phyloP scores from a whole-genome alignment of 2,888 invertebrate genomes.

The Caprella mutica region DNA sequence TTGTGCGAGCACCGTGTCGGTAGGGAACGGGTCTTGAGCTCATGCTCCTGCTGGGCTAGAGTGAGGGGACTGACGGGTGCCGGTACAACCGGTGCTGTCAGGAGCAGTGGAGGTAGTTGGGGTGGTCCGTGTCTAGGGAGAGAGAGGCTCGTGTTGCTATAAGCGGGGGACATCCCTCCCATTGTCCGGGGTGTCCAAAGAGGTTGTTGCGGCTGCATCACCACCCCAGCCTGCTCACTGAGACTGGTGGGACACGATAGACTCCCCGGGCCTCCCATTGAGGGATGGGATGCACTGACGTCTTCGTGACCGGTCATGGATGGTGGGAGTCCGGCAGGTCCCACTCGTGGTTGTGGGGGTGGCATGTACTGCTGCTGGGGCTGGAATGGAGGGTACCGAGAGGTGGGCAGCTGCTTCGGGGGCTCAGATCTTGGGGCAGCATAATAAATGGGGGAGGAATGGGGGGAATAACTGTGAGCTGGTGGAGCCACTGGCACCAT shows the following conservation, averaged over 20 bases:
- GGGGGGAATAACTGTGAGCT: constrained; percentile 1
- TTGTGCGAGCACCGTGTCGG: constrained; percentile 31
- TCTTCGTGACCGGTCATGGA: constrained; percentile 16
- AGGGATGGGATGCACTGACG: constrained; percentile 13
- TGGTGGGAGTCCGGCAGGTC: constrained; percentile 28
- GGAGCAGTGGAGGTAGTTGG: not conserved
- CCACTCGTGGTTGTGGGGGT: constrained; percentile 30
- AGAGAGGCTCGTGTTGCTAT: not conserved
- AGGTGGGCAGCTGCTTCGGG: constrained; percentile 1
- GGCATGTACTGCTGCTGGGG: constrained; percentile 23
- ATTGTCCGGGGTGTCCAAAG: not conserved
- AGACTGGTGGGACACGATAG: constrained; percentile 32
- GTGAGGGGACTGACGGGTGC: constrained; percentile 13
- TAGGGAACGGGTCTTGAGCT: constrained; percentile 30
- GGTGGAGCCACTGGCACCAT: constrained; percentile 1
- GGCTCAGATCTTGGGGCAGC: constrained; percentile 13
- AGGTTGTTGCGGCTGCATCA: constrained; percentile 4
- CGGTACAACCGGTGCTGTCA: not conserved
- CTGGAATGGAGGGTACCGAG: constrained; percentile 30
- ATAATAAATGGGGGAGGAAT: not conserved
- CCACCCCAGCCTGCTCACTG: constrained; percentile 22
- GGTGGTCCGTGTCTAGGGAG: not conserved
- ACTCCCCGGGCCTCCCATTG: constrained; percentile 25
- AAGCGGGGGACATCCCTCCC: no score
- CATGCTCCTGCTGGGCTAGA: constrained; percentile 16